Evolutionary conservation across 2,888 invertebrate genomes (phyloP).

Genomic region (Cloeon dipterum): DNA sequence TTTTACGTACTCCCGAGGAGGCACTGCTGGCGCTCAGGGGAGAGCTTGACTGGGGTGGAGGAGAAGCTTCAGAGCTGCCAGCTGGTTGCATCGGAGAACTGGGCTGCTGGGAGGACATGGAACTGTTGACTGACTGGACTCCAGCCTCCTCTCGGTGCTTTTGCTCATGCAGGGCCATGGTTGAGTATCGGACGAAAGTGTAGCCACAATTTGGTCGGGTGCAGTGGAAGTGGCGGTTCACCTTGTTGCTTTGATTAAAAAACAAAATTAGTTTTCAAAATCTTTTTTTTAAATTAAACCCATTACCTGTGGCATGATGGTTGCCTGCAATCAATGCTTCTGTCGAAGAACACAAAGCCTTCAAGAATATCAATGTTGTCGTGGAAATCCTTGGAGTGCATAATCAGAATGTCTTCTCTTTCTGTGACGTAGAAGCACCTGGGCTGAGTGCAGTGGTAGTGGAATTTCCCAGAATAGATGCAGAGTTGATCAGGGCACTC

Average conservation of each 20-base stretch:
- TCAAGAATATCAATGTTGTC: conserved; percentile 58
- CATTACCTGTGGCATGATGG: conserved; percentile 31
- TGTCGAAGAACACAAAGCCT: conserved; percentile 67
- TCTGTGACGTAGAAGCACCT: conserved; percentile 67
- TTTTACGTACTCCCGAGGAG: background rate
- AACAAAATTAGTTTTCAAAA: background rate
- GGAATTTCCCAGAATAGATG: conserved; percentile 39
- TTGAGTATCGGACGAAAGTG: conserved; percentile 48
- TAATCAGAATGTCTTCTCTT: conserved; percentile 48
- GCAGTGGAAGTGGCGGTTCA: conserved; percentile 57
- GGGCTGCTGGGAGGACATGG: background rate
- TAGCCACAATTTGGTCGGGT: conserved; percentile 42
- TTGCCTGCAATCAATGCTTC: conserved; percentile 42
- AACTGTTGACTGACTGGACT: background rate
- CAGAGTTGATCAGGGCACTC: conserved; percentile 55
- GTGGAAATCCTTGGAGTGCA: conserved; percentile 71
- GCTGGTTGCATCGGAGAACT: background rate
- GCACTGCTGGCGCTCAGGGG: background rate
- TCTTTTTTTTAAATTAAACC: background rate
- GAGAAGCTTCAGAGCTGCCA: no score
- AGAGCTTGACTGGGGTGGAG: background rate
- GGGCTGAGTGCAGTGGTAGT: conserved; percentile 67
- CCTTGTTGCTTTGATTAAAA: conserved; percentile 27
- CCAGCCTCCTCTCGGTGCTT: conserved; percentile 26
- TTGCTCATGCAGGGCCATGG: conserved; percentile 47